Evolutionary conservation across 2,888 invertebrate genomes (phyloP).

Genomic region (Helleia helle): DNA sequence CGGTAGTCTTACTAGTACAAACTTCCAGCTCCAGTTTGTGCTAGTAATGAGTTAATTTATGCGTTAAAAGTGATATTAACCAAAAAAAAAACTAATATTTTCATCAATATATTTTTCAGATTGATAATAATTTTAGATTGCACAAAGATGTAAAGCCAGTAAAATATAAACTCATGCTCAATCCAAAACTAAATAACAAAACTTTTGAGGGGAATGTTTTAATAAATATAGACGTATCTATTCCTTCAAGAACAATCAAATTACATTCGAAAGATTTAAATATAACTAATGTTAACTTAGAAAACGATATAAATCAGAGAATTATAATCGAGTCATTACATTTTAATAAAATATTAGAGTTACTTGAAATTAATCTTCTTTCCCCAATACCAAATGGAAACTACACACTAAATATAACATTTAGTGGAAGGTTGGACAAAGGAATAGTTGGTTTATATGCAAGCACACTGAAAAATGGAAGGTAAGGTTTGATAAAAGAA

Average conservation of each 20-base stretch:
- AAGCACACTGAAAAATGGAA: conserved; percentile 61
- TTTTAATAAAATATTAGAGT: conserved; percentile 31
- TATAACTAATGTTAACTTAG: conserved; percentile 41
- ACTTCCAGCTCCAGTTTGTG: too few relatives aligned
- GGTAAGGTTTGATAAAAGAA: too few relatives aligned
- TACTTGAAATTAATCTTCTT: conserved; percentile 35
- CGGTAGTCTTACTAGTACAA: too few relatives aligned
- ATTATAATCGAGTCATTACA: conserved; percentile 23
- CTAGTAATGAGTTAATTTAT: too few relatives aligned
- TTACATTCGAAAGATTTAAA: conserved; percentile 77
- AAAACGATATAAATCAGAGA: conserved; percentile 20
- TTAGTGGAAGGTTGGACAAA: conserved; percentile 62
- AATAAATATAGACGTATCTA: conserved; percentile 54
- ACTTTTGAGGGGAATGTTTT: conserved; percentile 71
- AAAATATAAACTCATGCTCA: conserved; percentile 79
- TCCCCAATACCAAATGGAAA: conserved; percentile 32
- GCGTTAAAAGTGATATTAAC: too few relatives aligned
- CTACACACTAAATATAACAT: conserved; percentile 58
- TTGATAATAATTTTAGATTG: conserved; percentile 45
- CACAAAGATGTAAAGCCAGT: conserved; percentile 74
- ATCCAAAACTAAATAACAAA: conserved; percentile 76
- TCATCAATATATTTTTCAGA: conserved; percentile 30
- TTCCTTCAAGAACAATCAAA: conserved; percentile 58
- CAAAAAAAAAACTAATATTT: too few relatives aligned
- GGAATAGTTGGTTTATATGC: conserved; percentile 74